These are phyloP conservation scores for Tragelaphus strepsiceros DNA, from an alignment of 2,113 vertebrate species.

Conservation along the genomic window DNA sequence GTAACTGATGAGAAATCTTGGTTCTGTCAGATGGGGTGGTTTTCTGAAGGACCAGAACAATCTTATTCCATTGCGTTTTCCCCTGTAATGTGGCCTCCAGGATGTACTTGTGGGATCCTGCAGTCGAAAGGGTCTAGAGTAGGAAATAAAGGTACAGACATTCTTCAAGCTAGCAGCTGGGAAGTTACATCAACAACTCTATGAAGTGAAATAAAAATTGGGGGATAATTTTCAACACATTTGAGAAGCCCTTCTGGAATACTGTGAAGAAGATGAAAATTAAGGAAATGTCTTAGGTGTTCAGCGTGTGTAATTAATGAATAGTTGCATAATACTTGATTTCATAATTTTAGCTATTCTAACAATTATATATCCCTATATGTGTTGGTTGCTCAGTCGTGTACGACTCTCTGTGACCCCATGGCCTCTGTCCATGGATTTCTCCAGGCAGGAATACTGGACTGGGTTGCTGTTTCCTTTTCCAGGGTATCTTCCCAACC, in stretches of 20 bases:
- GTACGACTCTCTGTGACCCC: not conserved
- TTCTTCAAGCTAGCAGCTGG: not conserved
- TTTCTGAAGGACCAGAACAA: not conserved
- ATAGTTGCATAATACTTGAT: not conserved
- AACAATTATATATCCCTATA: not conserved
- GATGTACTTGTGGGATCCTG: not conserved
- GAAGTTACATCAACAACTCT: not conserved
- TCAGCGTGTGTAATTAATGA: not conserved
- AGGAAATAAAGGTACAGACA: not conserved
- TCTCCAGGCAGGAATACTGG: not conserved
- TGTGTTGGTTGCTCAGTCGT: not conserved
- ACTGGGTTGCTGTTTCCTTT: not conserved
- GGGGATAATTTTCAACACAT: not conserved
- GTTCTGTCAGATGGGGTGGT: not conserved
- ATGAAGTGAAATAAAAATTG: not conserved
- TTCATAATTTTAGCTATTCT: not conserved
- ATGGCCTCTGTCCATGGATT: not conserved
- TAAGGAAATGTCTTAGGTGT: not conserved
- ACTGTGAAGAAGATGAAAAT: not conserved
- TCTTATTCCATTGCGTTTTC: not conserved
- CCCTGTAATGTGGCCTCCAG: not conserved
- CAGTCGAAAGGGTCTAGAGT: not conserved
- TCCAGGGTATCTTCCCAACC: not conserved
- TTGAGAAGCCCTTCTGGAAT: not conserved
- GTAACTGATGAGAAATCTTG: not conserved